Base-by-base conservation (phyloP, 2,113 vertebrate species). In the Pteropus alecto region DNA sequence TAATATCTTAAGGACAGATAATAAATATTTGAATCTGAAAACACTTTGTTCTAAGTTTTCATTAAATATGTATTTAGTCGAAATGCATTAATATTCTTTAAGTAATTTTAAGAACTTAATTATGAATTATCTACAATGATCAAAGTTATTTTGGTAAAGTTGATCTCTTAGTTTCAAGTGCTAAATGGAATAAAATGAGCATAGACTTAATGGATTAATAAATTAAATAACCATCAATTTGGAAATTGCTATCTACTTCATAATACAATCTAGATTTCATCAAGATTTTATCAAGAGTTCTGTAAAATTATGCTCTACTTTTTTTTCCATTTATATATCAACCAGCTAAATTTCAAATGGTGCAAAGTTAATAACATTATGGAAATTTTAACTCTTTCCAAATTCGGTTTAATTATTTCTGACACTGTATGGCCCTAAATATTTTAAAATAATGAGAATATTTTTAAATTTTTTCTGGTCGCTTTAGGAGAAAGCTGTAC, bases 11-110 rank as follows among this genome's bases (percentile, higher is more conserved):
- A 98, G 54, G 92, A 68, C 67, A 96, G 74, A 96, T 94, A 93
- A 95, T 88, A 97, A 98, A 96, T 94, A 95, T 94, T 94, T 97
- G 83, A 97, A 95, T 58, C 74, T 85, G n/a, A 96, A 97, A 98
- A 89, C 33, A 95, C 48, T 88, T 94, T 87, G 71, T 94, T 95
- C 74, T 90, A 83, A 89, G 79, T 92, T 97, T 96, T 96, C 91
- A 97, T 97, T 86, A 95, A 97, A 70, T 88, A 71, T 98, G 30
- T 94, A 95, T 61, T 84, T 95, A 79, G 90, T 76, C 88, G 1
- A 92, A 97, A 90, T 58, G 3, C 83, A 95, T 98, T 95, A 82
- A 90, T 97, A 96, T 96, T 91, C 87, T 79, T 10, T 86, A 97
- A 90, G 30, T 58, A 97, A 63, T 74, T 51, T 92, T 96, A 96